Evolutionary conservation across 2,888 invertebrate species (phyloP), one percentile per base, ranked within the genome.

Genomic region (Acanthosepion lycidas): DNA sequence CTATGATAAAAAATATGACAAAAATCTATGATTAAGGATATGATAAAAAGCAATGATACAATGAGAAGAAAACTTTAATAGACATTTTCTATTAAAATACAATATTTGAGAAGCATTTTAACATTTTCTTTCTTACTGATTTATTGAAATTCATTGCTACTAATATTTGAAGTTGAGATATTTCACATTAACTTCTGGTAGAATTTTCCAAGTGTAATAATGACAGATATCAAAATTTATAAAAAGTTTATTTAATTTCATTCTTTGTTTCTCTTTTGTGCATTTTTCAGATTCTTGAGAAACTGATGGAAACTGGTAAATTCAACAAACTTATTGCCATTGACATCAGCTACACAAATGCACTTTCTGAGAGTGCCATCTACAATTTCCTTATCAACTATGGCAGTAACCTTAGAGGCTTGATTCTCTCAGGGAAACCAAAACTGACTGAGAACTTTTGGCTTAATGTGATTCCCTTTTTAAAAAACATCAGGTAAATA

Each of bases 361-460:
- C 99, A 97, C 98, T 99, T 95, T 98, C 98, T 0, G 99, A 99
- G 97, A 99, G 99, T 97, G 98, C 98, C 0, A 98, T 99, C 94
- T 98, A 99, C 97, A 99, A 99, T 97, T 99, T 99, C 97, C 98
- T 99, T 95, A 98, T 98, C 94, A 98, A 99, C 94, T 98, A 99
- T 97, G 99, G 99, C 9, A 98, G 98, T 95, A 99, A 99, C 97
- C 98, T 99, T 95, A 98, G 98, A 97, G 99, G 99, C 0, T 98
- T 99, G 92, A 98, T 98, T 95, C 98, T 99, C 55, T 98, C 99
- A 95, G 99, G 99, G 93, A 99, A 99, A 98, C 98, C 99, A 0
- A 99, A 99, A 97, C 98, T 99, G 96, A 99, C 99, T 0, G 99
- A 99, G 98, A 99, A 99, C 97, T 98, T 99, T 96, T 99, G 99